Evolutionary conservation across 2,888 invertebrate genomes (phyloP), one percentile per base, ranked within the genome.

Genomic region (Tachina fera): DNA sequence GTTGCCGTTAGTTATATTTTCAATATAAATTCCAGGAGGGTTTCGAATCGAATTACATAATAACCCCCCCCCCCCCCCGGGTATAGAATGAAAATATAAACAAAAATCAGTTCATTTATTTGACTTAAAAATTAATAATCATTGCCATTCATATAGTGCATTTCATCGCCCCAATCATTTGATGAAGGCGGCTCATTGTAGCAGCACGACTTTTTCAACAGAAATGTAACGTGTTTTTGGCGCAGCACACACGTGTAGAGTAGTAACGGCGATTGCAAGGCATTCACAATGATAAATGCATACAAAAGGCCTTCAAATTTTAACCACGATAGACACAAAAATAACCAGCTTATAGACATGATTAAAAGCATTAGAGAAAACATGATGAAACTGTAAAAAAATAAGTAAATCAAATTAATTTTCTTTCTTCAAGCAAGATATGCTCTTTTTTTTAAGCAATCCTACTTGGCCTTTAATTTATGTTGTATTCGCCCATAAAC

Each of bases 121-220:
- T 67, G 8, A 60, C 49, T 45, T 78, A 78, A 72, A 71, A 61
- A 63, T 89, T 87, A 92, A 87, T 92, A 92, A 87, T 92, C 91
- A 85, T 91, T 91, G 16, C 96, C 95, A 90, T 97, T 97, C 95
- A 97, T 97, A 86, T 97, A 96, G 74, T 96, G 96, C 96, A 97
- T 95, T 93, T 97, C 97, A 90, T 97, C 97, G 0, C 97, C 97
- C 97, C 97, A 97, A 90, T 97, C 97, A n/a, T 95, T 95, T 0
- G 95, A 94, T 3, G 96, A 95, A 43, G 96, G 94, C 0, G 95
- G 96, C 87, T 96, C 95, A 47, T 95, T 95, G 90, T 96, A 96
- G 89, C 96, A 96, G 92, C 97, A 97, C 74, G 96, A 96, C 92
- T 97, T 97, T 84, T 96, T 94, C 65, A 97, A 92, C 77, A 97